A percentile compares a stretch with the other conserved stretches of the same genome.
phyloP scores from a whole-genome alignment of 2,797 vertebrate genomes.

The Coranthus polyacanthus region DNA sequence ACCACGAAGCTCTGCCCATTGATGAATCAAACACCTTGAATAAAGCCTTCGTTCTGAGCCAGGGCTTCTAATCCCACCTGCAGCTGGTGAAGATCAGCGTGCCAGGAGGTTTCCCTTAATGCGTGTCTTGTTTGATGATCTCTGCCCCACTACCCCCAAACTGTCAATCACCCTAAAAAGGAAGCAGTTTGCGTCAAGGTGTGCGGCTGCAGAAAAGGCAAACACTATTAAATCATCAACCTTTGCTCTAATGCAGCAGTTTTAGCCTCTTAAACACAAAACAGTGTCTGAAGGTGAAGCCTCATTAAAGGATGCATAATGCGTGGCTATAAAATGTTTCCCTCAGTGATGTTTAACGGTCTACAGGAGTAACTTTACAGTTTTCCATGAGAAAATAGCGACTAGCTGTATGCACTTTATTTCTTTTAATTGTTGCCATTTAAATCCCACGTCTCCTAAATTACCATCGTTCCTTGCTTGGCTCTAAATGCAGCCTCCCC shows the following conservation, averaged over 20 bases:
- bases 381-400: not conserved
- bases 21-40: slow-evolving; percentile 50
- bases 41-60: slow-evolving; percentile 39
- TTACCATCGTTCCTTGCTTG: too few relatives aligned
- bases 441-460: not conserved
- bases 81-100: slow-evolving; percentile 64
- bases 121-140: slow-evolving; percentile 57
- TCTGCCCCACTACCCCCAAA: slow-evolving; percentile 75
- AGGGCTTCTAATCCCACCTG: slow-evolving; percentile 55
- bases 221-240: not conserved
- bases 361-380: too few relatives aligned
- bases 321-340: too few relatives aligned
- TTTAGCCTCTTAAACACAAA: too few relatives aligned
- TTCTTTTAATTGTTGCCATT: not conserved
- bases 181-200: not conserved
- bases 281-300: not conserved
- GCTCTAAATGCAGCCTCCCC: too few relatives aligned
- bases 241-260: not conserved
- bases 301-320: not conserved
- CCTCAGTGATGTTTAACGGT: not conserved
- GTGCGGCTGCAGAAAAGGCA: not conserved
- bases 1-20: slow-evolving; percentile 23
- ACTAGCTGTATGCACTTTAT: not conserved
- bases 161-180: slow-evolving; percentile 67
- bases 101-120: slow-evolving; percentile 54